Base-by-base conservation (phyloP, 2,888 invertebrate genomes). In the Seira musarum region DNA sequence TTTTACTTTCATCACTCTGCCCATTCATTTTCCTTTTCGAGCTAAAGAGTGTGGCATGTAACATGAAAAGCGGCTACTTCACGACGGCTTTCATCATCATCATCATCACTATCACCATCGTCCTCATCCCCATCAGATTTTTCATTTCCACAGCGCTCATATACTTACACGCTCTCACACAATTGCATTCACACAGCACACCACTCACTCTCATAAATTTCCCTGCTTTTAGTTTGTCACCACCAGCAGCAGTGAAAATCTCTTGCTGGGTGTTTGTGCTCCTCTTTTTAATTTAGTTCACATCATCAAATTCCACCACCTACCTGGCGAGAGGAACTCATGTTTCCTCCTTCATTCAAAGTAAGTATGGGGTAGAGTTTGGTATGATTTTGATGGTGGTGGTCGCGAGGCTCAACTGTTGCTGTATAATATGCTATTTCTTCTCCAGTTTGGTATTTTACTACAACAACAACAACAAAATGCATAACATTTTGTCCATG, bases 31-130 rank as follows among this genome's bases (percentile, higher is more conserved):
- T 66, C 25, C 46, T n/a, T n/a, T n/a, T n/a, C n/a, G 40, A 30
- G 46, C 3, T 46, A 8, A n/a, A 66, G 66, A 25, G 21, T 40
- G 24, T 30, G 30, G 65, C 3, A 15, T 13, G 49, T 49, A 13
- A 19, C n/a, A 35, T 30, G 65, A 35, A 65, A 65, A 3, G 19
- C 13, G 65, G 65, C 49, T 15, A 30, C n/a, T 65, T 8, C 65
- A 35, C 65, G 13, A 30, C 24, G 64, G 24, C n/a, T 65, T 65
- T 35, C 65, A 65, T 65, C 65, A 65, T 65, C 63, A 2, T 61
- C 61, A 61, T 21, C 21, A 8, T 60, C 60, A 60, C 60, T n/a
- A 3, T 57, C 57, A 57, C 17, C 57, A 57, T n/a, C 57, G 17
- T 57, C 57, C 22, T 60, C 60, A 60, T n/a, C 8, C 60, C 15